These are phyloP conservation scores for Hirtodrosophila histrioides DNA, from an alignment of 2,888 invertebrate species.

Conservation along the genomic window DNA sequence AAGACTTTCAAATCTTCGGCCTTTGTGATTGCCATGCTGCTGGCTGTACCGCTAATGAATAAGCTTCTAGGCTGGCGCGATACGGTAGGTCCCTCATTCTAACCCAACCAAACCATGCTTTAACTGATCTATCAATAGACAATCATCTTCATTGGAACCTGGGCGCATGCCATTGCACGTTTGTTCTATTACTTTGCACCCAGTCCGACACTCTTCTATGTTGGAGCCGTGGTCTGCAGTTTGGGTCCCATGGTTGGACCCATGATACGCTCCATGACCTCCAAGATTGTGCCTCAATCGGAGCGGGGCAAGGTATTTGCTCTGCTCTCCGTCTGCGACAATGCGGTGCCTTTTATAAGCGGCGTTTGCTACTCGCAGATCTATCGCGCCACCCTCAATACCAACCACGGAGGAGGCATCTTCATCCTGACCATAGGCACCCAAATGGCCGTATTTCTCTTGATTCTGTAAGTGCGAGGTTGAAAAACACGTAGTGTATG, in stretches of 20 bases:
- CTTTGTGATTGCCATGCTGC: slow-evolving; percentile 89
- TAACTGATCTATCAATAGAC: slow-evolving; percentile 82
- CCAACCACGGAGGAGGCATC: slow-evolving; percentile 86
- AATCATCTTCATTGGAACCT: slow-evolving; percentile 90
- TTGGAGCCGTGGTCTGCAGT: slow-evolving; percentile 90
- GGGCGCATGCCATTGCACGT: slow-evolving; percentile 89
- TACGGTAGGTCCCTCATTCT: slow-evolving; percentile 84
- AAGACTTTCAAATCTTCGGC: slow-evolving; percentile 89
- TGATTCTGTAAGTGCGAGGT: slow-evolving; percentile 87
- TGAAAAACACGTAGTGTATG: too few relatives aligned
- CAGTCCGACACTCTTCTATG: slow-evolving; percentile 87
- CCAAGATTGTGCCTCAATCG: slow-evolving; percentile 89
- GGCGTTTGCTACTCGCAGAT: slow-evolving; percentile 89
- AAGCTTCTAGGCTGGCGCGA: slow-evolving; percentile 88
- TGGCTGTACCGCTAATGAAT: slow-evolving; percentile 90
- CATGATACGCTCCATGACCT: slow-evolving; percentile 91
- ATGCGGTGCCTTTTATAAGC: slow-evolving; percentile 91
- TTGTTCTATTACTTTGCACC: slow-evolving; percentile 88
- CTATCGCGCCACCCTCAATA: slow-evolving; percentile 89
- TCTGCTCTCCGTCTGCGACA: slow-evolving; percentile 91
- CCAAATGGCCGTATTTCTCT: slow-evolving; percentile 88
- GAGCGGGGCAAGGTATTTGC: slow-evolving; percentile 93
- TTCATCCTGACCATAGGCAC: slow-evolving; percentile 90
- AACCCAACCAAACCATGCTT: neutral
- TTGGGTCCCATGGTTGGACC: slow-evolving; percentile 92